Base-by-base conservation (phyloP, 1,140 invertebrate genomes). In the Scaptodrosophila lebanonensis region DNA sequence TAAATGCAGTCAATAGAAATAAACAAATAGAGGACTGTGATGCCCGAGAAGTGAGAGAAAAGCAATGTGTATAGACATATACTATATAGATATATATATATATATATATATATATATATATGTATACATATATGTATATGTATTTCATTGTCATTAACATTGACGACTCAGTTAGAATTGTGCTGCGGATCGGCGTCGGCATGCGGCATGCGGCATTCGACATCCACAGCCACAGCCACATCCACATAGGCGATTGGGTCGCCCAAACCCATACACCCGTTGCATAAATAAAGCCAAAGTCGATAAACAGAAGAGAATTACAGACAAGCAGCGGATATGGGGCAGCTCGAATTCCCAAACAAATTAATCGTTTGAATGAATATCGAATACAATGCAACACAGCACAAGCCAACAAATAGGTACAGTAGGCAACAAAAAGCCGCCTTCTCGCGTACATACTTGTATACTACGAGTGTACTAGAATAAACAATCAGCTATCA, bases 111-210 rank as follows among this genome's bases (percentile, higher is more conserved):
- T 18, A 4, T 13, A 6, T 33, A 7, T 18, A 18, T 4, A 27
- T 49, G 13, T 29, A 12, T 16, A 18, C 18, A 12, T 42, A 12
- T 40, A 16, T 39, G 22, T 49, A 58, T 42, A 22, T 45, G 35
- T 52, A 69, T 79, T 82, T 79, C 73, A 79, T 68, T 79, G 73
- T 66, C 73, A 79, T 69, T 79, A 62, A 35, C 56, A 65, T 62
- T 76, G 73, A 52, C 65, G 44, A 67, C 36, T 73, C 68, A 79
- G 64, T 73, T 65, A 56, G 51, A 70, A 66, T 75, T 39, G n/a
- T n/a, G n/a, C n/a, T n/a, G n/a, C n/a, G n/a, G n/a, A n/a, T n/a
- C n/a, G n/a, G n/a, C n/a, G n/a, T n/a, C n/a, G n/a, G n/a, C n/a
- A n/a, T n/a, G n/a, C n/a, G n/a, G n/a, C n/a, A n/a, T n/a, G n/a